Evolutionary conservation across 1,140 invertebrate genomes (phyloP), one percentile per base, ranked within the genome.

Genomic region (Sycophila sp.): DNA sequence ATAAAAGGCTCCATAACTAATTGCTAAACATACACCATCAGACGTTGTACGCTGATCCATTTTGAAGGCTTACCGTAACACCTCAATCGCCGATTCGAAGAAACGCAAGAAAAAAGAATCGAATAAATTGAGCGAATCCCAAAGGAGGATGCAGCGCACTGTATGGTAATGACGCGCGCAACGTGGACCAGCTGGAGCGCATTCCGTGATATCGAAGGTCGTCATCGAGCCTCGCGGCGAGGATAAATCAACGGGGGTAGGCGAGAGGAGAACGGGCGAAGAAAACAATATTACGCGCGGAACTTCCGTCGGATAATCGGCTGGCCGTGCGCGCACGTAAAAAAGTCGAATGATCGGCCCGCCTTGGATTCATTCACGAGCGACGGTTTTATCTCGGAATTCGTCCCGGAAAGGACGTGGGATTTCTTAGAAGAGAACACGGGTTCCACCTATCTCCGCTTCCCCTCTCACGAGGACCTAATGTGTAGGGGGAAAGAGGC

Each of bases 391-490:
- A 86, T 86, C 83, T 86, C 73, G 81, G 83, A 84, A 85, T 86
- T 85, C 81, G 82, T 86, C 83, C 84, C 83, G 85, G 84, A 86
- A 86, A 86, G 84, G 81, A 85, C 81, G 83, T 79, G 73, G 76
- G 80, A 82, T 86, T 86, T 86, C 85, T 86, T 59, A 80, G 85
- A 84, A 86, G 77, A 71, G n/a, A n/a, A 3, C 15, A 11, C n/a
- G 5, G 26, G 22, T 47, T 22, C 19, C 13, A 40, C n/a, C 38
- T 40, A 15, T n/a, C 38, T 40, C 15, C 38, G 1, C 17, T 45
- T 8, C 8, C 40, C 19, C 17, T 45, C 19, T 22, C 42, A n/a
- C n/a, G n/a, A n/a, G n/a, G n/a, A n/a, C n/a, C n/a, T n/a, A n/a
- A n/a, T 24, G 42, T 47, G 19, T 47, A 24, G 10, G 24, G 8